Base-by-base conservation (phyloP, 1,140 invertebrate species). In the Drosophila virilis region DNA sequence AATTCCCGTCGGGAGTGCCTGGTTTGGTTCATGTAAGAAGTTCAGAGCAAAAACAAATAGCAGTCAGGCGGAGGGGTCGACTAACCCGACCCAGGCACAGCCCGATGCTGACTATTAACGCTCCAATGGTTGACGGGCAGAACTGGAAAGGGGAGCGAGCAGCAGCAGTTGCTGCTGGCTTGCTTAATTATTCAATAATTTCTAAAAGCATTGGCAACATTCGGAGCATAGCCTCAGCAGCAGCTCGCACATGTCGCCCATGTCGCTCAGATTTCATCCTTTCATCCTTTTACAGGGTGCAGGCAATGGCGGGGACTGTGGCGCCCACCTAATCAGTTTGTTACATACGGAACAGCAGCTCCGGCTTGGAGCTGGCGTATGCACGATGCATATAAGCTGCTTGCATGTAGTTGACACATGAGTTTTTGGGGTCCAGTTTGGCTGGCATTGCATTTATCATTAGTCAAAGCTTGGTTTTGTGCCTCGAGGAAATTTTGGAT, bases 111-210 rank as follows among this genome's bases (percentile, higher is more conserved):
- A 70, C 72, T 74, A 74, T 74, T 69, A 70, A 74, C 66, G 66
- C 66, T 70, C 38, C 72, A 64, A 28, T 70, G 59, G 40, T 10
- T 61, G 59, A 32, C 37, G 17, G 46, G 33, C 10, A 62, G n/a
- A 52, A 2, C 17, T 7, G 35, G 12, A n/a, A 37, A 13, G 35
- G 40, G n/a, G 17, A 17, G 32, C 33, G 17, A 17, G 32, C 33
- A 15, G 61, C 17, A 40, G 35, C 28, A 43, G 45, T 61, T 59
- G 35, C 45, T 64, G 55, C 45, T 51, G 69, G 58, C 68, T 71
- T 83, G 73, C 62, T 88, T 88, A 88, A 88, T 88, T 88, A 88
- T 88, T 88, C 84, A 88, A 89, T 88, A 88, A 88, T 89, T 88
- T 88, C 84, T 89, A 88, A 89, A 88, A 89, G 83, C 83, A 88